Percentiles rank a stretch among this genome's conserved stretches.
phyloP scores from a whole-genome alignment of 2,113 vertebrate genomes.

The Crotalus helleri region DNA sequence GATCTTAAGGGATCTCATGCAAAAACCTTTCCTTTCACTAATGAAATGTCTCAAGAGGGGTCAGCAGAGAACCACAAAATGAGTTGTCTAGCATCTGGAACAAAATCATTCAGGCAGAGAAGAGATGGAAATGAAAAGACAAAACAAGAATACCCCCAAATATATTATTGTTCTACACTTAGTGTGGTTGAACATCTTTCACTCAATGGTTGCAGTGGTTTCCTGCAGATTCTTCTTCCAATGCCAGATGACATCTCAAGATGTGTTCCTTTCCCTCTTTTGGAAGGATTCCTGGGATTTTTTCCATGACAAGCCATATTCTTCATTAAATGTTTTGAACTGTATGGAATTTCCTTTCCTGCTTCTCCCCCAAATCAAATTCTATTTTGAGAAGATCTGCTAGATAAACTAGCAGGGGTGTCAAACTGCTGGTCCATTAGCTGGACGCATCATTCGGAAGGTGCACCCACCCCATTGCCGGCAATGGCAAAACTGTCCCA shows the following conservation, averaged over 20 bases:
- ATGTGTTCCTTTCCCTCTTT: neutral
- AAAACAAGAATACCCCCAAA: neutral
- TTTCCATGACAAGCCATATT: too few species aligned
- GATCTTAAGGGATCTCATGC: neutral
- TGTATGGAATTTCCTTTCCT: too few species aligned
- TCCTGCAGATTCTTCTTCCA: neutral
- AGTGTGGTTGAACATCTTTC: neutral
- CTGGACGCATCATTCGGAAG: too few species aligned
- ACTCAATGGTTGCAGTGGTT: neutral
- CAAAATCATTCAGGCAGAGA: neutral
- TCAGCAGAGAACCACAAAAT: neutral
- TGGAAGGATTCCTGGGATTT: too few species aligned
- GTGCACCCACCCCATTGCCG: too few species aligned
- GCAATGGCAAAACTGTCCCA: too few species aligned
- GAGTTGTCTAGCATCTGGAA: neutral
- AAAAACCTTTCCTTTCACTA: neutral
- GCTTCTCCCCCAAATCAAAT: too few species aligned
- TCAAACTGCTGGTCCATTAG: too few species aligned
- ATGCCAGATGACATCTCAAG: neutral
- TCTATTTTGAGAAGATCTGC: too few species aligned
- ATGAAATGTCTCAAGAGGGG: accelerated
- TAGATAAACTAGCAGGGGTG: too few species aligned
- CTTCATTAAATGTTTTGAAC: too few species aligned
- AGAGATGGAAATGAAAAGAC: neutral
- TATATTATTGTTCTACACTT: accelerated